These are phyloP conservation scores for Esox niger DNA, from an alignment of 2,113 vertebrate species.

Conservation along the genomic window DNA sequence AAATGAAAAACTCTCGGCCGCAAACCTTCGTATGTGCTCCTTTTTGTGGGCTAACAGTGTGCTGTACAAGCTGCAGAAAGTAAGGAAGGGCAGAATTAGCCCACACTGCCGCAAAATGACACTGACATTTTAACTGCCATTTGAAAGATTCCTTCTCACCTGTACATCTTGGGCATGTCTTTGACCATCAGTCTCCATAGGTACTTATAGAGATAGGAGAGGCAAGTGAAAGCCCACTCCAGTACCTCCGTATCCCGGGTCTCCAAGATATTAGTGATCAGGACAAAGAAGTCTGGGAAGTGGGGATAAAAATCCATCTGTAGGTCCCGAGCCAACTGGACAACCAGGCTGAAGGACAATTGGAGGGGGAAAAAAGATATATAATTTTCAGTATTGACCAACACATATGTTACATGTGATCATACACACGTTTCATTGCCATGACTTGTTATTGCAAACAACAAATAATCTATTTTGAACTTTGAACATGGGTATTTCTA, in stretches of 20 bases:
- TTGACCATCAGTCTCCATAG: constrained; percentile 96
- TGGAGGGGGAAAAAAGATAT: not conserved
- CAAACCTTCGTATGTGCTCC: constrained; percentile 93
- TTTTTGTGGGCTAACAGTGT: constrained; percentile 90
- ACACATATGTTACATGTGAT: no score
- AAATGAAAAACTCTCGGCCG: constrained; percentile 97
- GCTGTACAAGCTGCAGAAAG: constrained; percentile 84
- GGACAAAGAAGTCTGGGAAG: constrained; percentile 88
- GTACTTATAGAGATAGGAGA: constrained; percentile 96
- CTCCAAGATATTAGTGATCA: constrained; percentile 85
- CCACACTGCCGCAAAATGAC: not conserved
- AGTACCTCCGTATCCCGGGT: constrained; percentile 90
- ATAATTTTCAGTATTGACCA: no score
- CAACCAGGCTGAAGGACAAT: constrained; percentile 80
- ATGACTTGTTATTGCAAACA: no score
- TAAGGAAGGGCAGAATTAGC: constrained; percentile 11
- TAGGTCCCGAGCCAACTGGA: constrained; percentile 93
- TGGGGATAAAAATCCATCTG: constrained; percentile 96
- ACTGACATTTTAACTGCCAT: no score
- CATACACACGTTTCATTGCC: constrained; percentile 56
- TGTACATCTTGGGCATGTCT: constrained; percentile 91
- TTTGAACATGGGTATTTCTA: no score
- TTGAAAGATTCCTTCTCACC: constrained; percentile 64
- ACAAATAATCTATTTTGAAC: no score
- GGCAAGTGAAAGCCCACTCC: constrained; percentile 91